Percentiles rank a stretch among this genome's conserved stretches.
These are phyloP conservation scores for Cryptoprocta ferox DNA, from an alignment of 2,797 vertebrate genomes.

Conservation along the genomic window DNA sequence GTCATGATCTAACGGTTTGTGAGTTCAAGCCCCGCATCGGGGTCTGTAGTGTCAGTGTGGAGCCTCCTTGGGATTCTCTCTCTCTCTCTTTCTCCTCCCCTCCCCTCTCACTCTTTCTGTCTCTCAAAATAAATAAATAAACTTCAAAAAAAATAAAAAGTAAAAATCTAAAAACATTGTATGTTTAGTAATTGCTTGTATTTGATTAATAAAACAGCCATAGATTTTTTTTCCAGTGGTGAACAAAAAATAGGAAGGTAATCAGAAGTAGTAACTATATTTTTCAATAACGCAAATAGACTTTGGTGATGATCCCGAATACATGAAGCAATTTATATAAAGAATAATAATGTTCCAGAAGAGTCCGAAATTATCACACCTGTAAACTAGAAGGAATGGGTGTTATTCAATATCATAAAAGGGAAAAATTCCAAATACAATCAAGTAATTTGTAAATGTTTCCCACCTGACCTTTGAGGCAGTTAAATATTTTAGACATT, in stretches of 20 bases:
- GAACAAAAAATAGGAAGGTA: neutral
- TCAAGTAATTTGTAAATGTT: neutral
- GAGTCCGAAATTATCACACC: neutral
- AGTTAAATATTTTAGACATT: conserved; percentile 70
- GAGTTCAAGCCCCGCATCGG: too few species aligned
- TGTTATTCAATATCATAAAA: neutral
- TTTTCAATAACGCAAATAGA: conserved; percentile 27
- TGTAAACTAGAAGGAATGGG: neutral
- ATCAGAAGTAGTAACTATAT: neutral
- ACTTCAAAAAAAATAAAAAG: too few species aligned
- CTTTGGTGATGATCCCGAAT: neutral
- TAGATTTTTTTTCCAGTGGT: neutral
- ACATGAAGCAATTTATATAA: neutral
- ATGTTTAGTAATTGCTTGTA: neutral
- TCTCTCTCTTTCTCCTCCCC: too few species aligned
- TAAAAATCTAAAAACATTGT: neutral
- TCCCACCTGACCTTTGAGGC: conserved; percentile 61
- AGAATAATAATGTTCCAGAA: neutral
- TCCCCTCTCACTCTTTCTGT: too few species aligned
- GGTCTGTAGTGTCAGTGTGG: too few species aligned
- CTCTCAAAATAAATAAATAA: too few species aligned
- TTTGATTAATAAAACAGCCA: neutral
- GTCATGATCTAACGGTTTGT: too few species aligned
- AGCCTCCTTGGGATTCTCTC: too few species aligned
- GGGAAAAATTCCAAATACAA: neutral